A percentile compares a stretch with the other conserved stretches of the same genome.
phyloP scores from a whole-genome alignment of 2,797 vertebrate genomes.

The Rhinella marina region DNA sequence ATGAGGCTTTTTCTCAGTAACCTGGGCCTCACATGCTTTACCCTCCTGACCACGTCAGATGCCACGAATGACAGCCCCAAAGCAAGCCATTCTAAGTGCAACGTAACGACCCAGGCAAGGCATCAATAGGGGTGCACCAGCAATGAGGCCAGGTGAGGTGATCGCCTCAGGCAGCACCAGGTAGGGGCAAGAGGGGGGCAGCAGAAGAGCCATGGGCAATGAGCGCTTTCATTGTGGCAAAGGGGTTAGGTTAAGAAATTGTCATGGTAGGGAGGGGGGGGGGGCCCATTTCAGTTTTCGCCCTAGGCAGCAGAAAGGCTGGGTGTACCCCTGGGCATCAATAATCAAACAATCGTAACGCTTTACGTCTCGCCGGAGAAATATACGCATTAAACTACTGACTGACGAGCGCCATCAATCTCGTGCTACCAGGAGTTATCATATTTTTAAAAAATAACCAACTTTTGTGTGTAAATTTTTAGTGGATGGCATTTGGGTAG shows the following conservation, averaged over 20 bases:
- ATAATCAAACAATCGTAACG: conserved; percentile 31
- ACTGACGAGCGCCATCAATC: conserved; percentile 9
- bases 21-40: background rate
- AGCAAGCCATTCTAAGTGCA: background rate
- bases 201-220: too few species aligned
- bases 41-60: background rate
- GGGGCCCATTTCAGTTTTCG: too few species aligned
- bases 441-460: conserved; percentile 21
- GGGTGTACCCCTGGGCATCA: too few species aligned
- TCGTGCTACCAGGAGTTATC: background rate
- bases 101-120: background rate
- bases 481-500: conserved; percentile 10
- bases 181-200: too few species aligned
- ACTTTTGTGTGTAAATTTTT: conserved; percentile 41
- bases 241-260: too few species aligned
- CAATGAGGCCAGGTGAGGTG: too few species aligned
- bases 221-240: too few species aligned
- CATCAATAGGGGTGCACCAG: too few species aligned
- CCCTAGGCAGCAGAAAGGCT: too few species aligned
- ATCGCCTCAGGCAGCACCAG: too few species aligned
- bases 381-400: conserved; percentile 10
- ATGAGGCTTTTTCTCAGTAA: background rate
- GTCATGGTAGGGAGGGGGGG: too few species aligned
- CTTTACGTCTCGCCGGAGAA: conserved; percentile 15
- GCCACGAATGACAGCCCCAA: background rate